Evolutionary conservation across 2,888 invertebrate species (phyloP), one percentile per base, ranked within the genome.

Genomic region (Drosophila subsilvestris): DNA sequence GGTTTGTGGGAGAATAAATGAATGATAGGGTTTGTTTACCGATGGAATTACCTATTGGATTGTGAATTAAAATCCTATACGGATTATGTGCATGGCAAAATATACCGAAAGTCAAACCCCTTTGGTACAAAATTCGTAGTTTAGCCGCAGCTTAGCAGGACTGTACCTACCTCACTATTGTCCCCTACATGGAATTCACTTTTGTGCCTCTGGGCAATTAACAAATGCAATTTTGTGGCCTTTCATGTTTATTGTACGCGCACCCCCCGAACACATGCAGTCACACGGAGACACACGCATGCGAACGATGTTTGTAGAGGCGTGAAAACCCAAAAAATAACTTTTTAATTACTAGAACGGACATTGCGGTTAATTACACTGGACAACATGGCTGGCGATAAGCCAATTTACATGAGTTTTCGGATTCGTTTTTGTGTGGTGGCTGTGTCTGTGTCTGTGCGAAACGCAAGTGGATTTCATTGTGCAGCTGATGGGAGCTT

Each of bases 221-320:
- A 76, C 82, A 82, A 79, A 75, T 79, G 76, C 74, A 73, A 77
- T 73, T 74, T 63, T 75, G 83, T 60, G 83, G 74, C 63, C 74
- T 72, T 71, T 48, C 42, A 61, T 71, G 71, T 56, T 44, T 55
- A 70, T 66, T 66, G 66, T 66, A 25, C 25, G 66, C 12, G 14
- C 2, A 37, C 32, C 14, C 32, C 5, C 14, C 37, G 4, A 27
- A 37, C n/a, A 37, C 7, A 37, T 14, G 14, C 37, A 37, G 37
- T 14, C 37, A 27, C 3, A 10, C 0, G 6, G 10, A 14, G 3
- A 27, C 3, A 37, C 32, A 5, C 32, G 22, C 47, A 42, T 6
- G 22, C 8, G 25, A 22, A 17, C 32, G 17, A n/a, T 57, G 63
- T 48, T 56, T 72, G 63, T 12, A 47, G 72, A 71, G 73, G 71